Percentiles rank a stretch among this genome's conserved stretches.
Conservation (phyloP, 2,797 vertebrate genomes). For the Tangara arthus region DNA sequence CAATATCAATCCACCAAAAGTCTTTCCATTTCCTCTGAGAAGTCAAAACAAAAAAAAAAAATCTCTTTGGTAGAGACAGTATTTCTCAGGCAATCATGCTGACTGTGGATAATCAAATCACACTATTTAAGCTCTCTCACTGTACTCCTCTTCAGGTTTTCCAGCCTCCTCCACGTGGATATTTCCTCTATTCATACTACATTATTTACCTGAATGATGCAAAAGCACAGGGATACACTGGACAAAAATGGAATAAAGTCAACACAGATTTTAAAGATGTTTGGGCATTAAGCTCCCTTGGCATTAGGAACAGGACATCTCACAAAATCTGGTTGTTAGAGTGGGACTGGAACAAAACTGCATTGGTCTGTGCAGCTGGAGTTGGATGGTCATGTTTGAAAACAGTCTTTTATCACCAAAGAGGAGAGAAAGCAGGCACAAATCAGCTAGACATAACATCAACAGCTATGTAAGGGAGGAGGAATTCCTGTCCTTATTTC, state of each 20-base stretch:
- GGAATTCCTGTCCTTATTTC: background rate
- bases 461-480: background rate
- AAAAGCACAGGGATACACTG: background rate
- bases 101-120: background rate
- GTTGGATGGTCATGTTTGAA: background rate
- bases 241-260: background rate
- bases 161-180: background rate
- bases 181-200: background rate
- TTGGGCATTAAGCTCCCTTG: background rate
- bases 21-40: background rate
- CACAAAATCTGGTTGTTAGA: background rate
- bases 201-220: background rate
- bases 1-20: background rate
- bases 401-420: background rate
- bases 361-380: conserved; percentile 10
- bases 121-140: background rate
- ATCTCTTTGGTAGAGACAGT: background rate
- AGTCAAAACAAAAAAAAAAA: background rate
- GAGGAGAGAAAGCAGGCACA: background rate
- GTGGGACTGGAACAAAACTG: background rate
- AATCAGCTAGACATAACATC: background rate
- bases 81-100: background rate
- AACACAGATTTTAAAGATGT: background rate
- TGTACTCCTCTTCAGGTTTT: background rate
- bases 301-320: background rate